A percentile compares a stretch with the other conserved stretches of the same genome.
phyloP scores from a whole-genome alignment of 2,797 vertebrate genomes.

The Acropternis orthonyx region DNA sequence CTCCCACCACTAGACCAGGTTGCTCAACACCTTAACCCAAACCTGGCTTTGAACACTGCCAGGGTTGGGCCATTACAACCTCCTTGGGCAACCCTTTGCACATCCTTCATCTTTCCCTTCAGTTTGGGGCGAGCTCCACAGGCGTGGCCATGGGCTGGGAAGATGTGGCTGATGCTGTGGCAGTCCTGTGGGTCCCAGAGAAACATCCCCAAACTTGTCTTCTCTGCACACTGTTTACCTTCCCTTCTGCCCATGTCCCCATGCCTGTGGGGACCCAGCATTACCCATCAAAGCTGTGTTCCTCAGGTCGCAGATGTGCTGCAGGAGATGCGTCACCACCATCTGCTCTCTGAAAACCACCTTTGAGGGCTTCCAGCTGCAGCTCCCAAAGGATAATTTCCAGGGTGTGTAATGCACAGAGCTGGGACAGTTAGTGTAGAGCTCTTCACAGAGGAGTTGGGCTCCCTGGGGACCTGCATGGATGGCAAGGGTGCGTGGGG shows the following conservation, averaged over 20 bases:
- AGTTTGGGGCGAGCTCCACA: neutral
- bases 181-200: neutral
- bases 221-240: neutral
- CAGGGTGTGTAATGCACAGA: neutral
- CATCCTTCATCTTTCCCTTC: neutral
- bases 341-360: constrained; percentile 5
- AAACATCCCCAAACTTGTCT: neutral
- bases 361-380: constrained; percentile 10
- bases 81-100: neutral
- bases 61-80: neutral
- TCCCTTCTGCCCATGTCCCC: neutral
- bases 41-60: neutral
- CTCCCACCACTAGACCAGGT: neutral
- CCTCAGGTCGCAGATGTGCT: constrained; percentile 43
- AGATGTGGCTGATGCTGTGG: neutral
- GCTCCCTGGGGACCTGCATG: accelerated
- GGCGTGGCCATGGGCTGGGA: neutral
- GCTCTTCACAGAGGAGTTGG: neutral
- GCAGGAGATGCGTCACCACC: constrained; percentile 63
- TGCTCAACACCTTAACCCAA: neutral
- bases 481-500: neutral
- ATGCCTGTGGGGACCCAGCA: accelerated
- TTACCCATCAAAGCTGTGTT: neutral
- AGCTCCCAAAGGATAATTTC: constrained; percentile 25
- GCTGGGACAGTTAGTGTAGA: neutral